A percentile compares a stretch with the other conserved stretches of the same genome.
phyloP scores from a whole-genome alignment of 2,113 vertebrate genomes.

The Phocoena phocoena region DNA sequence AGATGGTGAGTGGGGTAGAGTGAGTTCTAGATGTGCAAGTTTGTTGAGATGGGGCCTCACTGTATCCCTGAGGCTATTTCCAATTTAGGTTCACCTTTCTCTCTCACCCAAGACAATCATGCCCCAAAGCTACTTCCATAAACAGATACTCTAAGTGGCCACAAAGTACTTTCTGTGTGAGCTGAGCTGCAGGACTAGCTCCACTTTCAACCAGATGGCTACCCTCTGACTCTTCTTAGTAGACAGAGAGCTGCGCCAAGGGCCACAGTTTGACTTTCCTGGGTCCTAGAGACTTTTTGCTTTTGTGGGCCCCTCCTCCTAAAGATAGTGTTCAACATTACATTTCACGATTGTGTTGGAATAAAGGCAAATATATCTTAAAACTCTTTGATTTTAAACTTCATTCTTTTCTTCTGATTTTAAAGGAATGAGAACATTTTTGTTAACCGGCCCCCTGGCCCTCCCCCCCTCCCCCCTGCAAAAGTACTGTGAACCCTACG shows the following conservation, averaged over 20 bases:
- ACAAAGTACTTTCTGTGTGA: not conserved
- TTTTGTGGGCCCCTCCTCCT: not conserved
- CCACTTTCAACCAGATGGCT: fast-evolving
- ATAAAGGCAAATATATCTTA: not conserved
- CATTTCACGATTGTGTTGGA: not conserved
- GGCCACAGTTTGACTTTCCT: not conserved
- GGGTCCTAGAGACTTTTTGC: not conserved
- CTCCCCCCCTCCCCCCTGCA: not conserved
- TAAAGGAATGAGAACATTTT: not conserved
- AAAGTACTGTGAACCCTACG: not conserved
- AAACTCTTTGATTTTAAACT: not conserved
- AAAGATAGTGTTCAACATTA: not conserved
- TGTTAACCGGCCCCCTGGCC: not conserved
- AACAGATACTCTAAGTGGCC: not conserved
- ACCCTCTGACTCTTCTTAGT: not conserved
- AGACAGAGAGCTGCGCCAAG: not conserved
- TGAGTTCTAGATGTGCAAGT: not conserved
- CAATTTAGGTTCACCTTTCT: not conserved
- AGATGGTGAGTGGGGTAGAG: not conserved
- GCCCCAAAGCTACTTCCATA: not conserved
- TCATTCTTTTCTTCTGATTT: not conserved
- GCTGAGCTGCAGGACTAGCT: not conserved
- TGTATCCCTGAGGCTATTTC: not conserved
- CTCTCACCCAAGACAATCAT: not conserved
- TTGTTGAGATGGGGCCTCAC: not conserved